A percentile compares a stretch with the other conserved stretches of the same genome.
Conservation (phyloP, 2,113 vertebrate species). For the Sus scrofa region T2T-Sscrofa CM000816.6:62177501-62178000, state of each 20-base stretch:
- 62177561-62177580: not conserved
- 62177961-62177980: not conserved
- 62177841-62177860: not conserved
- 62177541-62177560: slow-evolving; percentile 12
- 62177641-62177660: not conserved
- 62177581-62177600: not conserved
- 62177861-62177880: not conserved
- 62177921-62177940: not conserved
- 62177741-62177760: not conserved
- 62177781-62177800: not conserved
- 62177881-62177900: slow-evolving; percentile 38
- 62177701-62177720: slow-evolving; percentile 63
- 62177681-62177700: slow-evolving; percentile 41
- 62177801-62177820: slow-evolving; percentile 5
- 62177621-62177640: not conserved
- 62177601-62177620: not conserved
- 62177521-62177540: not conserved
- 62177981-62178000: not conserved
- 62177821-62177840: slow-evolving; percentile 35
- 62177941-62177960: not conserved
- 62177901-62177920: not conserved
- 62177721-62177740: slow-evolving; percentile 46
- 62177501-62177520: not conserved
- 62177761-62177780: slow-evolving; percentile 43
- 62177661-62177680: not conserved